Base-by-base conservation (phyloP, 2,113 vertebrate genomes). In the Crotalus tigris region DNA sequence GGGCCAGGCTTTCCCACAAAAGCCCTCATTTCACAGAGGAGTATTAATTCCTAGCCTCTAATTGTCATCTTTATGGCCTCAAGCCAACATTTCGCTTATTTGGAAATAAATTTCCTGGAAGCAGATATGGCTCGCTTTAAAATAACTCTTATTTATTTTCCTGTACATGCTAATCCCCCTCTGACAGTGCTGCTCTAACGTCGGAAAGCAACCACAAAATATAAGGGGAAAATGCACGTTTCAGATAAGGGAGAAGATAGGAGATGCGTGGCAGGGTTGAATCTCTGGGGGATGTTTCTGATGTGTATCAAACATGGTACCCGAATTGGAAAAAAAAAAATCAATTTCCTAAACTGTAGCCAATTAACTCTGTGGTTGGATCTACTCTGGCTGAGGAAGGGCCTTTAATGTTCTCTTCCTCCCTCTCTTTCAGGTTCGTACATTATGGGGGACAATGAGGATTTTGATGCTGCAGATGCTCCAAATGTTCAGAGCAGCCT, bases 401-500 rank as follows among this genome's bases (percentile, higher is more conserved):
- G 17, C 9, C 12, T 3, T 53, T 12, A n/a, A 49, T 15, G 11
- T 54, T 89, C 44, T n/a, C 86, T 26, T 19, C 29, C 54, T 91
- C 51, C 29, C 54, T 91, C 51, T 64, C 39, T 46, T 55, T 85
- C 91, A 97, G 96, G n/a, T 94, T 92, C 85, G 75, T 5, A 6
- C 33, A 75, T 55, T 44, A 97, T 97, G 97, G 96, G 95, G 17
- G 55, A 93, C 53, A 90, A 0, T 5, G 90, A 94, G 64, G 51
- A n/a, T 13, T 39, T 94, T 5, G 90, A 88, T 1, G 3, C 2
- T 17, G 6, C 75, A 1, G 24, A 33, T 0, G 19, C 54, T 12
- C n/a, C 87, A 44, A 39, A 39, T 89, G 81, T 4, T 29, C 94
- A 85, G 61, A 51, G 17, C 57, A 92, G 91, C 85, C 21, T 93